These are phyloP conservation scores for Emydura subglobosa DNA, from an alignment of 2,113 vertebrate genomes.

Conservation along the genomic window DNA sequence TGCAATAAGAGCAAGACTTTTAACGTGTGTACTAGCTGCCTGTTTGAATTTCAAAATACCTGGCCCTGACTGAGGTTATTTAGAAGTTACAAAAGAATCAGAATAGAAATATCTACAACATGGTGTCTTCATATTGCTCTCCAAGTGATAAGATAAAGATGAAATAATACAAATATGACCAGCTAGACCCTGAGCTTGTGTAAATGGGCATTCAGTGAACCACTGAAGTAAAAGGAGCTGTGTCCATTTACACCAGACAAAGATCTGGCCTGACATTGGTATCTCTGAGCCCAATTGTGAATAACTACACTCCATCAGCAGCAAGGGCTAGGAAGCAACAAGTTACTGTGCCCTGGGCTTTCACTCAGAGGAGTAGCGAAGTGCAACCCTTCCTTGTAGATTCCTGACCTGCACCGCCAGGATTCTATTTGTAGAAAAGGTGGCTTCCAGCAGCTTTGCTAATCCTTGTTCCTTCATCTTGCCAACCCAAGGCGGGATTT, in stretches of 20 bases:
- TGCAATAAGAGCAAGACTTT: background rate
- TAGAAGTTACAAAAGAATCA: background rate
- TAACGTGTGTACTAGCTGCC: background rate
- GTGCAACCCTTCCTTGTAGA: background rate
- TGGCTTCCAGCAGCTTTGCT: background rate
- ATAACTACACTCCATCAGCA: background rate
- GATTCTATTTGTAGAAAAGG: background rate
- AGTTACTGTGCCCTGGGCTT: background rate
- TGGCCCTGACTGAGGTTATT: background rate
- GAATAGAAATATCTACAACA: background rate
- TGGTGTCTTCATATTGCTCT: background rate
- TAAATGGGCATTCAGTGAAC: background rate
- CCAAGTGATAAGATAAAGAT: background rate
- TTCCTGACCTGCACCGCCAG: background rate
- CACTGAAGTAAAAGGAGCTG: background rate
- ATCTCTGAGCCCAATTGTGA: background rate
- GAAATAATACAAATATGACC: background rate
- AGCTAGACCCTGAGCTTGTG: background rate
- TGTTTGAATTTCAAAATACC: background rate
- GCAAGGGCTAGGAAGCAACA: background rate
- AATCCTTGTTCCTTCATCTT: background rate
- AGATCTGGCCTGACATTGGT: background rate
- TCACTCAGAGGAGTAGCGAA: background rate
- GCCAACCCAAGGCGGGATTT: background rate
- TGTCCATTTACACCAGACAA: background rate